Percentiles rank a stretch among this genome's conserved stretches.
These are phyloP conservation scores for Chaenodraco wilsoni DNA, from an alignment of 2,797 vertebrate genomes.

Conservation along the genomic window DNA sequence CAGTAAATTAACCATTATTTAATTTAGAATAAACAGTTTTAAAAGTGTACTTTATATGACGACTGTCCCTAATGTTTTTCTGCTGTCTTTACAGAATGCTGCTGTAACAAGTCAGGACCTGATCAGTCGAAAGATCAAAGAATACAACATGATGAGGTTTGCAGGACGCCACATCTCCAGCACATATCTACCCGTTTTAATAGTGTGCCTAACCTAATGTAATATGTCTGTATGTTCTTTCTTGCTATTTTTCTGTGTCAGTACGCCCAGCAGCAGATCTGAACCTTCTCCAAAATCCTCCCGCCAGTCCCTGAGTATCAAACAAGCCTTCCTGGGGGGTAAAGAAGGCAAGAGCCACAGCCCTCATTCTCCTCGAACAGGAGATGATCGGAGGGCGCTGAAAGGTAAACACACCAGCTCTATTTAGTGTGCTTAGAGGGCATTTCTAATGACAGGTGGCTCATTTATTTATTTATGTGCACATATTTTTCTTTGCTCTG, in stretches of 20 bases:
- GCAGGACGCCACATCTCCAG: slow-evolving; percentile 21
- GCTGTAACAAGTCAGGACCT: slow-evolving; percentile 93
- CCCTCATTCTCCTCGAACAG: slow-evolving; percentile 90
- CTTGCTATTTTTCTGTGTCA: slow-evolving; percentile 45
- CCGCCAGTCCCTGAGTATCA: slow-evolving; percentile 91
- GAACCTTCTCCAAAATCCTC: slow-evolving; percentile 92
- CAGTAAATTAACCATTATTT: neutral
- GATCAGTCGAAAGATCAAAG: slow-evolving; percentile 95
- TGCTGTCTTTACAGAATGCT: slow-evolving; percentile 84
- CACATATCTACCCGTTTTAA: neutral
- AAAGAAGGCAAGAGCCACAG: slow-evolving; percentile 89
- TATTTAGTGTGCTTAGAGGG: neutral
- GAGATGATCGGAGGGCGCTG: slow-evolving; percentile 88
- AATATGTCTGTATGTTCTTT: slow-evolving; percentile 7
- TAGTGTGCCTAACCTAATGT: neutral
- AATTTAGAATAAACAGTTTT: neutral
- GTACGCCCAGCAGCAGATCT: slow-evolving; percentile 89
- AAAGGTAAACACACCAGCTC: slow-evolving; percentile 82
- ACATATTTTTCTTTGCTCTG: slow-evolving; percentile 17
- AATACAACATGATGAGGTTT: slow-evolving; percentile 97
- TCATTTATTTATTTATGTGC: slow-evolving; percentile 19
- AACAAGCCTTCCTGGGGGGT: slow-evolving; percentile 88
- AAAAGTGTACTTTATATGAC: neutral
- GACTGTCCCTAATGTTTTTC: neutral
- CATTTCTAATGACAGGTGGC: neutral